Percentiles rank a stretch among this genome's conserved stretches.
phyloP scores from a whole-genome alignment of 2,113 vertebrate species.

The Caretta caretta region DNA sequence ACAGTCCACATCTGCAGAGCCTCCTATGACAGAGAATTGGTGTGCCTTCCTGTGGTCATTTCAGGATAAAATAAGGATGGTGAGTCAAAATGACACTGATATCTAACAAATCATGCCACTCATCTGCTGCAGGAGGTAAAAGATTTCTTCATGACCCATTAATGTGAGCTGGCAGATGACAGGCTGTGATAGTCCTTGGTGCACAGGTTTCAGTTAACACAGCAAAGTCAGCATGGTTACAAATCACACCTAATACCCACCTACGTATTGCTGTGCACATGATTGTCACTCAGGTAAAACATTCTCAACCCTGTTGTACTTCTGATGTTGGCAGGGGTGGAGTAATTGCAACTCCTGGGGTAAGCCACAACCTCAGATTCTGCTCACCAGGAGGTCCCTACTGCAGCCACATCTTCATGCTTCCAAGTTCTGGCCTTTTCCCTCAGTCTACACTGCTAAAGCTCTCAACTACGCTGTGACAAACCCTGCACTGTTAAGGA shows the following conservation, averaged over 20 bases:
- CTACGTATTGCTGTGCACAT: not conserved
- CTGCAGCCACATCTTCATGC: not conserved
- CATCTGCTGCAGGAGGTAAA: not conserved
- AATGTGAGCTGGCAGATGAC: not conserved
- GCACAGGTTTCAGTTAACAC: not conserved
- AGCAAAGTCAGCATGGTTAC: not conserved
- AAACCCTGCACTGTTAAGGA: not conserved
- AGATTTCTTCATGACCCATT: not conserved
- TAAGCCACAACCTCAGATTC: not conserved
- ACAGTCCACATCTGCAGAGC: not conserved
- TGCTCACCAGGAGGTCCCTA: not conserved
- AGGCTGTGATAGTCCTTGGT: not conserved
- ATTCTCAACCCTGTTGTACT: not conserved
- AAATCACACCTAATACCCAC: not conserved
- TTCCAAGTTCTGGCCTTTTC: too few species aligned
- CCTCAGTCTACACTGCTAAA: not conserved
- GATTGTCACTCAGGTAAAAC: not conserved
- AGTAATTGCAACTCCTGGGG: not conserved
- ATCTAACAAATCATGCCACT: not conserved
- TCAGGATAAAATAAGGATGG: fast-evolving
- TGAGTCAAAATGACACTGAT: not conserved
- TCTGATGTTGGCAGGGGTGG: not conserved
- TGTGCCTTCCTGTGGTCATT: not conserved
- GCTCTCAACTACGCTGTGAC: too few species aligned
- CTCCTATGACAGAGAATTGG: not conserved